A percentile compares a stretch with the other conserved stretches of the same genome.
Conservation (phyloP, 2,888 invertebrate genomes). For the Ceratothoa steindachneri region DNA sequence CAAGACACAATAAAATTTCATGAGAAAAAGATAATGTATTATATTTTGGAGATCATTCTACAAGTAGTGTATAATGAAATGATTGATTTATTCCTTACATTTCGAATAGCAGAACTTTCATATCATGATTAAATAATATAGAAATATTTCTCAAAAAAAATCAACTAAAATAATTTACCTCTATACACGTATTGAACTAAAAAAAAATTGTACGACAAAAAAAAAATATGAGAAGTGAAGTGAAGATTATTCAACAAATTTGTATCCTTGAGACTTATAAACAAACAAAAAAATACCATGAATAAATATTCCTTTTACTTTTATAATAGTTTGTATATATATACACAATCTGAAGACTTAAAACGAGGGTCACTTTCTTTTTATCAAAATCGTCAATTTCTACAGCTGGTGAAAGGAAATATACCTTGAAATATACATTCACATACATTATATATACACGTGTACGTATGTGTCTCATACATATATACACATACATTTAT, state of each 20-base stretch:
- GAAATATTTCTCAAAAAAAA: not conserved
- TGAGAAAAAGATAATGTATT: not conserved
- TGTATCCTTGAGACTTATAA: too few relatives aligned
- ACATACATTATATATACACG: not conserved
- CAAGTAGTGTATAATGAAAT: not conserved
- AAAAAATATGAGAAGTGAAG: too few relatives aligned
- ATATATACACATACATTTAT: constrained; percentile 8
- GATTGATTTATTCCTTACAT: not conserved
- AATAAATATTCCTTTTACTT: not conserved
- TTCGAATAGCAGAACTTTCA: not conserved
- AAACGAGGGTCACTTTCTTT: not conserved
- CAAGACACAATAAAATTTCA: not conserved
- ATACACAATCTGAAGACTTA: not conserved
- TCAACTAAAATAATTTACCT: not conserved
- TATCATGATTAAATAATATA: not conserved
- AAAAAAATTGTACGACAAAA: not conserved
- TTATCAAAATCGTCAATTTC: not conserved
- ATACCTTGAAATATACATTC: not conserved
- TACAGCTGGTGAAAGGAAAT: not conserved
- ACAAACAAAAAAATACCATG: too few relatives aligned
- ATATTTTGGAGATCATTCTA: not conserved
- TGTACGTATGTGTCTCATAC: not conserved
- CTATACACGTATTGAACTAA: not conserved
- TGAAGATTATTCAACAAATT: not conserved
- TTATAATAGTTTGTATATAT: not conserved